These are phyloP conservation scores for Malacoctenus gilli DNA, from an alignment of 2,797 vertebrate species.

Conservation along the genomic window DNA sequence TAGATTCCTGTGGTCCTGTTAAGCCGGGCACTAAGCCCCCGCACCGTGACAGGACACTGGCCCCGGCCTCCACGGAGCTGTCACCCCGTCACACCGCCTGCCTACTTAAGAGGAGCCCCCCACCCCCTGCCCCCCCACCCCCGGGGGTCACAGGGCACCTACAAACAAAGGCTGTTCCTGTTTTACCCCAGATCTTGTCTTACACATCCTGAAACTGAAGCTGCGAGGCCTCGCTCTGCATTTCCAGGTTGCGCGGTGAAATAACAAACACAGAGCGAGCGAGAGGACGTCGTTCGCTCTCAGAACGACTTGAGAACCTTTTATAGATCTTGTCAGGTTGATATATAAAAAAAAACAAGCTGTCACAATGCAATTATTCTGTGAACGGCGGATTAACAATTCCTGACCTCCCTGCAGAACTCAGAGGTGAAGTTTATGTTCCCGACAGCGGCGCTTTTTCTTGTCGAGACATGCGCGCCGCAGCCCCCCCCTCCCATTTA, in stretches of 20 bases:
- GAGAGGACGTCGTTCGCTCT: neutral
- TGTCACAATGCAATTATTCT: too few species aligned
- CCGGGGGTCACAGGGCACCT: conserved; percentile 44
- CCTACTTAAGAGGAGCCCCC: conserved; percentile 45
- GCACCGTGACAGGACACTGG: conserved; percentile 60
- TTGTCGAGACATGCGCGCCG: conserved; percentile 42
- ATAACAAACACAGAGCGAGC: conserved; percentile 30
- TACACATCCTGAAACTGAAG: conserved; percentile 29
- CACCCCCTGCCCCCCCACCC: too few species aligned
- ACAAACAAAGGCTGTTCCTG: conserved; percentile 37
- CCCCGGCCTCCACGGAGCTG: conserved; percentile 39
- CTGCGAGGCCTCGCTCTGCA: conserved; percentile 15
- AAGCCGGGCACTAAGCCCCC: conserved; percentile 61
- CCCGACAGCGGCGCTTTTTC: conserved; percentile 27
- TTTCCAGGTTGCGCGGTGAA: neutral
- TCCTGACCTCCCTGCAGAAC: conserved; percentile 2
- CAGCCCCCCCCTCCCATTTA: conserved; percentile 12
- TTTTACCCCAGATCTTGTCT: conserved; percentile 21
- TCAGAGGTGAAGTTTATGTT: conserved; percentile 14
- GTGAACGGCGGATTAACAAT: too few species aligned
- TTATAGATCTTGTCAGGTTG: too few species aligned
- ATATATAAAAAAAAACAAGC: too few species aligned
- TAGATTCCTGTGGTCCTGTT: conserved; percentile 69
- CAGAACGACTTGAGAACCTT: neutral
- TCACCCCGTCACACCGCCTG: conserved; percentile 25